phyloP scores from a whole-genome alignment of 2,113 vertebrate genomes.

The Martes martes region DNA sequence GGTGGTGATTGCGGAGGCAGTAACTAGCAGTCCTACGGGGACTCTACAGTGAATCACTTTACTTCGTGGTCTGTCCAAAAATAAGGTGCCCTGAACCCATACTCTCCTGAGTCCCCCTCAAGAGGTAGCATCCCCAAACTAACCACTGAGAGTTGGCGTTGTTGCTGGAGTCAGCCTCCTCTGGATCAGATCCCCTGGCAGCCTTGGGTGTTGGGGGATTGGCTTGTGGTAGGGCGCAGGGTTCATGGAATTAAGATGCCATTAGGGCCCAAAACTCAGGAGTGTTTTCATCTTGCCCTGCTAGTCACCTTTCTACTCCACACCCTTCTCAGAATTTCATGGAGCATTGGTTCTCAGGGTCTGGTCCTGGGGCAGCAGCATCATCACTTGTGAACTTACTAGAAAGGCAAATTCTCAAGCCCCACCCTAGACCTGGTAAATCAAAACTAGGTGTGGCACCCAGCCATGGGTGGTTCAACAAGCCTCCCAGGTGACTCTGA shows the following conservation, averaged over 20 bases:
- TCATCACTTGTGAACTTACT: background rate
- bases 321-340: background rate
- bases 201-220: background rate
- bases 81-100: background rate
- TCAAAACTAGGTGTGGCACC: background rate
- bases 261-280: background rate
- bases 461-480: background rate
- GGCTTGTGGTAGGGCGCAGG: too few species aligned
- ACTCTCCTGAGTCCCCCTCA: background rate
- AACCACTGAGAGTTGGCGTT: background rate
- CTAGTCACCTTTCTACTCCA: background rate
- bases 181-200: background rate
- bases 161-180: background rate
- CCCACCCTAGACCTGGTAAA: background rate
- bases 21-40: background rate
- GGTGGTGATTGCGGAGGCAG: background rate
- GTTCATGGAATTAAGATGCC: background rate
- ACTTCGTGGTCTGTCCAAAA: background rate
- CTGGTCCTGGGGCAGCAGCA: background rate
- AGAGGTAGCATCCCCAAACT: background rate
- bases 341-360: background rate
- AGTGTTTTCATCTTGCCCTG: background rate
- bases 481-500: background rate
- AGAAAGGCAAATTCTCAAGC: background rate
- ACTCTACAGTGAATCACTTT: background rate